Conservation (phyloP, 2,113 vertebrate species). For the Oplegnathus fasciatus region DNA sequence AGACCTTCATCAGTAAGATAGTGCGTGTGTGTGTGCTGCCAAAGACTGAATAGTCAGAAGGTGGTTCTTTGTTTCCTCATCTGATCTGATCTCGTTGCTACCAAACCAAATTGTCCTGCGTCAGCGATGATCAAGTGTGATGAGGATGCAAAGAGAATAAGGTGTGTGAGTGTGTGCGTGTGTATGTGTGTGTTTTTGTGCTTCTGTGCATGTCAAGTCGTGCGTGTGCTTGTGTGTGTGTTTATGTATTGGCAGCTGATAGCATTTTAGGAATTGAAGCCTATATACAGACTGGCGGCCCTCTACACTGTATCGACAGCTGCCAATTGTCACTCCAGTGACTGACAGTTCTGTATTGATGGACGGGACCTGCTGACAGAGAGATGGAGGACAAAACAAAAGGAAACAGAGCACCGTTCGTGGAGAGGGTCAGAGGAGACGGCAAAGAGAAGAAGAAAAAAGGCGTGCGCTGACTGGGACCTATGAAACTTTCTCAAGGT, state of each 20-base stretch:
- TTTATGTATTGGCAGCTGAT: slow-evolving; percentile 81
- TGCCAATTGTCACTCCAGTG: slow-evolving; percentile 80
- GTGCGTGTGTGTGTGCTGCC: slow-evolving; percentile 41
- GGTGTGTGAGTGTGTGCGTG: slow-evolving; percentile 28
- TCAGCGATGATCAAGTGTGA: slow-evolving; percentile 81
- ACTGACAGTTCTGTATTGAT: slow-evolving; percentile 82
- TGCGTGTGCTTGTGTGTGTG: slow-evolving; percentile 22
- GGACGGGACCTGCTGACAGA: slow-evolving; percentile 76
- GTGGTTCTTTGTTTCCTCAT: slow-evolving; percentile 82
- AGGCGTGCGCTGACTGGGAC: slow-evolving; percentile 21
- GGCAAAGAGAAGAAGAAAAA: slow-evolving; percentile 42
- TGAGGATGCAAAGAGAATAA: slow-evolving; percentile 71
- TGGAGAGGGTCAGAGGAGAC: slow-evolving; percentile 41
- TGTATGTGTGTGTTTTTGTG: slow-evolving; percentile 11
- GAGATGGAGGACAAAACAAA: slow-evolving; percentile 78
- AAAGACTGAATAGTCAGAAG: slow-evolving; percentile 78
- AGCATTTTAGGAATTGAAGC: slow-evolving; percentile 70
- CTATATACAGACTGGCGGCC: slow-evolving; percentile 64
- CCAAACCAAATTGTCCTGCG: slow-evolving; percentile 71
- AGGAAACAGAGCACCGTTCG: slow-evolving; percentile 56
- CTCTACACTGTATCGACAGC: slow-evolving; percentile 75
- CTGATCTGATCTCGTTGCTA: slow-evolving; percentile 77
- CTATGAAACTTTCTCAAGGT: slow-evolving; percentile 69
- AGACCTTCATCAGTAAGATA: slow-evolving; percentile 64
- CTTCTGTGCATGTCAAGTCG: not conserved